Percentiles rank a stretch among this genome's conserved stretches.
Conservation (phyloP, 1,140 invertebrate genomes). For the Listronotus oregonensis region DNA sequence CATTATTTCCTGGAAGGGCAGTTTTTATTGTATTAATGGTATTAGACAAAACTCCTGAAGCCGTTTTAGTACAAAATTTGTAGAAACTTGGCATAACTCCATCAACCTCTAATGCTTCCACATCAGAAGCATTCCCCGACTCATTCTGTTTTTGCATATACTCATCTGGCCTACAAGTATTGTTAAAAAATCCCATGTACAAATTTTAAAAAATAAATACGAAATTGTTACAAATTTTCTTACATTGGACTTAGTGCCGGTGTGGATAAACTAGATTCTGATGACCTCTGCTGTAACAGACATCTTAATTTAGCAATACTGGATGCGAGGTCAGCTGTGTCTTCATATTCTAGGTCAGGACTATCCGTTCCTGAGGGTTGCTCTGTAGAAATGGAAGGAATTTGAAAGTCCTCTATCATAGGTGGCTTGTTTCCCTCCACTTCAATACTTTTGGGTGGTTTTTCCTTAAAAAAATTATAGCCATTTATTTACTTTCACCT, state of each 20-base stretch:
- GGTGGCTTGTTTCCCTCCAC: neutral
- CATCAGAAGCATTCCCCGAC: slow-evolving; percentile 29
- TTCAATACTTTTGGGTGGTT: slow-evolving; percentile 3
- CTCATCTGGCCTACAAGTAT: slow-evolving; percentile 42
- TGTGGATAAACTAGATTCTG: slow-evolving; percentile 55
- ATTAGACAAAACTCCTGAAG: slow-evolving; percentile 53
- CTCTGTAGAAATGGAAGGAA: slow-evolving; percentile 42
- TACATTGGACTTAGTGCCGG: slow-evolving; percentile 54
- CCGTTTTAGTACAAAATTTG: slow-evolving; percentile 53
- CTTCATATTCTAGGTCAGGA: slow-evolving; percentile 71
- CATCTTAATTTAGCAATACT: slow-evolving; percentile 73
- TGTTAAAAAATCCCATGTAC: too few relatives aligned
- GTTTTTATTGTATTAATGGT: slow-evolving; percentile 55
- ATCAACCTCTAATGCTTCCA: slow-evolving; percentile 42
- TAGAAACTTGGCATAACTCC: slow-evolving; percentile 52
- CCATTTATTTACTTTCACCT: too few relatives aligned
- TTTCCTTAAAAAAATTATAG: slow-evolving; percentile 23
- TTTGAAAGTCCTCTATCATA: slow-evolving; percentile 21
- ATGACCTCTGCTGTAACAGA: slow-evolving; percentile 67
- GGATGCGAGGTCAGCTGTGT: slow-evolving; percentile 71
- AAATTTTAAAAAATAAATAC: neutral
- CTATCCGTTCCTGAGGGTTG: slow-evolving; percentile 49
- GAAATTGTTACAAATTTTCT: slow-evolving; percentile 9
- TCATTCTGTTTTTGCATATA: slow-evolving; percentile 36
- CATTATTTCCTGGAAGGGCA: slow-evolving; percentile 48